A percentile compares a stretch with the other conserved stretches of the same genome.
Evolutionary conservation across 2,888 invertebrate genomes (phyloP).

Genomic region (Tenthredo scrophulariae): DNA sequence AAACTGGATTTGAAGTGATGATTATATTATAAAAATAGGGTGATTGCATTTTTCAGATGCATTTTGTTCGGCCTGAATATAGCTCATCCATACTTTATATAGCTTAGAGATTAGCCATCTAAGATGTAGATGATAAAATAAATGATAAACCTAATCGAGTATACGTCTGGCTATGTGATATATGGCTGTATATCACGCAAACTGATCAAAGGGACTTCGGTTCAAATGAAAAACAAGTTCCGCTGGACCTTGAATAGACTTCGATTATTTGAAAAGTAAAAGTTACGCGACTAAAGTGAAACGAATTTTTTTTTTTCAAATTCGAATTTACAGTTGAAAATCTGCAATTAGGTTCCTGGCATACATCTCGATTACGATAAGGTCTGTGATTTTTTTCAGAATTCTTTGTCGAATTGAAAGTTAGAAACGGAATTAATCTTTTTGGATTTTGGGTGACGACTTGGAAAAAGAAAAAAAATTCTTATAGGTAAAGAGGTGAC

Average conservation of each 20-base stretch:
- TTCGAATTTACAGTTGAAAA: not conserved
- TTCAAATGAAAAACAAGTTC: not conserved
- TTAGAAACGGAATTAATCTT: not conserved
- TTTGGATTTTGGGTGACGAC: not conserved
- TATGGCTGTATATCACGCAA: not conserved
- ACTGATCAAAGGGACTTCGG: not conserved
- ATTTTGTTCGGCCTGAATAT: not conserved
- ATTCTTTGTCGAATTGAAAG: not conserved
- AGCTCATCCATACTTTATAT: not conserved
- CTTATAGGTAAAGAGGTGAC: no score
- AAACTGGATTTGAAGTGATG: not conserved
- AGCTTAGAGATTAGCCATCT: not conserved
- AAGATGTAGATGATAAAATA: not conserved
- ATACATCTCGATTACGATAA: not conserved
- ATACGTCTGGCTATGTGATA: not conserved
- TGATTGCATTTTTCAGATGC: not conserved
- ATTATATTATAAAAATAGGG: slow-evolving; percentile 4
- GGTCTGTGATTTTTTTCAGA: not conserved
- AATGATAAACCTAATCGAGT: slow-evolving; percentile 4
- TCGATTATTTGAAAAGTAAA: no score
- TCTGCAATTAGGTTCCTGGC: not conserved
- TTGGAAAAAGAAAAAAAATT: no score
- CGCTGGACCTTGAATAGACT: not conserved
- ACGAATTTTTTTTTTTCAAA: not conserved
- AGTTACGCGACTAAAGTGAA: not conserved